These are phyloP conservation scores for Caradrina clavipalpis DNA, from an alignment of 2,888 invertebrate genomes.

Conservation along the genomic window DNA sequence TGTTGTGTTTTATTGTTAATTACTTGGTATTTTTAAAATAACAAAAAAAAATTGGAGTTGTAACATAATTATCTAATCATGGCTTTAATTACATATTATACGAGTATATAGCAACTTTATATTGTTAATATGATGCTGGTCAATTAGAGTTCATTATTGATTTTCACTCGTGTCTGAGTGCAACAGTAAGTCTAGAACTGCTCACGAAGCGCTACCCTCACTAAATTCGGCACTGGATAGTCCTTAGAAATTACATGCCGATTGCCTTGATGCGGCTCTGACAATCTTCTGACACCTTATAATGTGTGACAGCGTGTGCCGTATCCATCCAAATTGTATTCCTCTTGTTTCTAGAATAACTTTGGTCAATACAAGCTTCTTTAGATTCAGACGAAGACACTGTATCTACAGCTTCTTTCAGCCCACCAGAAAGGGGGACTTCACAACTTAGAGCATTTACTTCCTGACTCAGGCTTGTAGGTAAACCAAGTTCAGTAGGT, in stretches of 20 bases:
- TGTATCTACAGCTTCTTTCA: background rate
- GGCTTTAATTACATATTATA: too few relatives aligned
- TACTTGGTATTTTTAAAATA: too few relatives aligned
- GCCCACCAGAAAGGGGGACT: background rate
- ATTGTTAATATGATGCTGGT: too few relatives aligned
- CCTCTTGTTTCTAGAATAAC: constrained; percentile 49
- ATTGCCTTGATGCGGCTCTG: constrained; percentile 59
- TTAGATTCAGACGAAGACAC: background rate
- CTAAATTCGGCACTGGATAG: constrained; percentile 67
- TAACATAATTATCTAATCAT: too few relatives aligned
- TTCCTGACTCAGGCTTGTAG: background rate
- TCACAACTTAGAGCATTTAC: background rate
- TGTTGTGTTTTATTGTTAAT: too few relatives aligned
- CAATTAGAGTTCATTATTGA: too few relatives aligned
- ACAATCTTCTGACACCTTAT: constrained; percentile 69
- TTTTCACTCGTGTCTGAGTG: too few relatives aligned
- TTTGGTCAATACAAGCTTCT: background rate
- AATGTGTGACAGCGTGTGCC: constrained; percentile 57
- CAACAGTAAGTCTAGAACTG: constrained; percentile 1
- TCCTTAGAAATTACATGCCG: constrained; percentile 69
- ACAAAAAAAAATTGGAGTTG: too few relatives aligned
- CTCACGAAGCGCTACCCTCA: constrained; percentile 22
- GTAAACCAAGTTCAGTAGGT: background rate
- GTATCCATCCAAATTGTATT: constrained; percentile 48
- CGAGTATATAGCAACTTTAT: too few relatives aligned